These are phyloP conservation scores for Trichonephila clavipes DNA, from an alignment of 1,140 invertebrate species.

Conservation along the genomic window DNA sequence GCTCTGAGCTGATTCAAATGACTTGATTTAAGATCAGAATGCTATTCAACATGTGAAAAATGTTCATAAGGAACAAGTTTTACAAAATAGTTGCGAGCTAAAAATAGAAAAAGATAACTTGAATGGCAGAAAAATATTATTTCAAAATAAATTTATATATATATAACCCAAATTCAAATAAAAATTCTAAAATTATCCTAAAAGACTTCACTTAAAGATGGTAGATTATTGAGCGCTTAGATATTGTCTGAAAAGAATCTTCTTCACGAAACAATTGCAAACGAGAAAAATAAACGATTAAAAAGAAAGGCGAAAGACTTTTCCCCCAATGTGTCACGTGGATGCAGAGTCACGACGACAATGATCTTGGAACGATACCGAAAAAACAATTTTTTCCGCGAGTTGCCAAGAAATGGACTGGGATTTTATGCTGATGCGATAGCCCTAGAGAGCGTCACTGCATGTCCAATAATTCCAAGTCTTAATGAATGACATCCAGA, in stretches of 20 bases:
- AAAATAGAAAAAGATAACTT: no score
- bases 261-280: not conserved
- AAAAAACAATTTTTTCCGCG: constrained; percentile 6
- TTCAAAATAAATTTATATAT: no score
- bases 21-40: no score
- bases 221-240: no score
- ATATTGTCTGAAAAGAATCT: not conserved
- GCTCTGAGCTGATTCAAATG: no score
- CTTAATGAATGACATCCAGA: constrained; percentile 59
- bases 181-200: no score
- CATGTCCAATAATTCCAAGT: constrained; percentile 14
- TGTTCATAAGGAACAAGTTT: no score
- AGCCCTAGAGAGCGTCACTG: not conserved
- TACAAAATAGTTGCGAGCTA: no score
- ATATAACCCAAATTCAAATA: no score
- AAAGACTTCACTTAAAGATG: no score
- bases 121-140: no score
- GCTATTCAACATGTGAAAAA: no score
- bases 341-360: not conserved
- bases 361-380: constrained; percentile 24
- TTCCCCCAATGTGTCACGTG: not conserved
- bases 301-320: not conserved
- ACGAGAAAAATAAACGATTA: not conserved
- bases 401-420: not conserved
- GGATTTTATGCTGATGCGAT: constrained; percentile 23